Conservation (phyloP, 1,140 invertebrate genomes). For the Cotesia glomerata region DNA sequence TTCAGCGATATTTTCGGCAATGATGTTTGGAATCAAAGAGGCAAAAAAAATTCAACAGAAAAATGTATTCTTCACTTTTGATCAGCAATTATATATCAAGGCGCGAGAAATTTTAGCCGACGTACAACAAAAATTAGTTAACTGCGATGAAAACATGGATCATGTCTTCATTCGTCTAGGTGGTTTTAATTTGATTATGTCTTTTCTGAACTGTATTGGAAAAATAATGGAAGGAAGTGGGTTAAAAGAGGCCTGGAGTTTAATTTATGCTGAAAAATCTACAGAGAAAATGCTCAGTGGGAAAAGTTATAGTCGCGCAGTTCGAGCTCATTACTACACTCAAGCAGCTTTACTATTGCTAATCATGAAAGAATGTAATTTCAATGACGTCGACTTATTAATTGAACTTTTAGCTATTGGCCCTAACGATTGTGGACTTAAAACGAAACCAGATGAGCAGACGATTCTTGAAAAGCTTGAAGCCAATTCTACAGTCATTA, state of each 20-base stretch:
- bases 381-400: slow-evolving; percentile 16
- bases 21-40: slow-evolving; percentile 28
- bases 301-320: slow-evolving; percentile 53
- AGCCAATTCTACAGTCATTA: not conserved
- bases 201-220: slow-evolving; percentile 54
- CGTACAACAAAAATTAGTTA: slow-evolving; percentile 17
- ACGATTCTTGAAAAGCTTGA: slow-evolving; percentile 14
- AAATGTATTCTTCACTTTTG: slow-evolving; percentile 38
- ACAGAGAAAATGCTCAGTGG: slow-evolving; percentile 53
- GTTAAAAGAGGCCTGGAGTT: slow-evolving; percentile 46
- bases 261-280: slow-evolving; percentile 44
- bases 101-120: slow-evolving; percentile 54
- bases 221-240: slow-evolving; percentile 52
- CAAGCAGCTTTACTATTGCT: slow-evolving; percentile 33
- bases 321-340: slow-evolving; percentile 53
- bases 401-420: slow-evolving; percentile 15
- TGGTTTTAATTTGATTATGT: slow-evolving; percentile 53
- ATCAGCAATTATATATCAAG: slow-evolving; percentile 53
- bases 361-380: slow-evolving; percentile 14
- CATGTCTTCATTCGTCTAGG: slow-evolving; percentile 35
- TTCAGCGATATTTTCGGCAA: slow-evolving; percentile 36
- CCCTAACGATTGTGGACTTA: not conserved
- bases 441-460: not conserved
- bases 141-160: slow-evolving; percentile 2
- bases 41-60: slow-evolving; percentile 29